phyloP scores from a whole-genome alignment of 2,113 vertebrate species.

The Aptenodytes forsteri region DNA sequence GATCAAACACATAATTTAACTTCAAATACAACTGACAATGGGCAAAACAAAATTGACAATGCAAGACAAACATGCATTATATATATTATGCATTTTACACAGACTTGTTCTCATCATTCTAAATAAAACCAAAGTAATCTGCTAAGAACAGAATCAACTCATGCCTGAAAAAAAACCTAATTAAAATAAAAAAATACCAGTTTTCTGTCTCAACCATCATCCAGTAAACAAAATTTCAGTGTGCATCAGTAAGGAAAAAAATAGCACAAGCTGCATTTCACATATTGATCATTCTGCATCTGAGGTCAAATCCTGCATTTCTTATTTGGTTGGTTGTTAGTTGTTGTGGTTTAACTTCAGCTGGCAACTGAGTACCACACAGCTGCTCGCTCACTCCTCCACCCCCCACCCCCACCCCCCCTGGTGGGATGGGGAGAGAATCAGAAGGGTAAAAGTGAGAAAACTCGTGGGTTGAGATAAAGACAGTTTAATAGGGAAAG shows the following conservation, averaged over 20 bases:
- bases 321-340: neutral
- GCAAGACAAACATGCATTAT: neutral
- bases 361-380: too few relatives aligned
- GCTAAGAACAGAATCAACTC: neutral
- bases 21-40: conserved; percentile 19
- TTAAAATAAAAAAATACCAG: neutral
- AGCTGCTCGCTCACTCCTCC: too few relatives aligned
- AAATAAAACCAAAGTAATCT: neutral
- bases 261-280: neutral
- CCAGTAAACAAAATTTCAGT: neutral
- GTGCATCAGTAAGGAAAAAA: neutral
- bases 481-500: too few relatives aligned
- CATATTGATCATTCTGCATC: neutral
- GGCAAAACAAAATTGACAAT: conserved; percentile 32
- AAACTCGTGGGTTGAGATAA: too few relatives aligned
- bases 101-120: neutral
- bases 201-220: neutral
- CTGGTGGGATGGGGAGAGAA: too few relatives aligned
- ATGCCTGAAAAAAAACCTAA: neutral
- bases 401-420: too few relatives aligned
- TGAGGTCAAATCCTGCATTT: neutral
- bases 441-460: too few relatives aligned
- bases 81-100: neutral
- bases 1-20: conserved; percentile 56
- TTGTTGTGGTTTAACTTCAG: too few relatives aligned